These are phyloP conservation scores for Acropora yongei DNA, from an alignment of 64 coral and sea anemone genomes.

Conservation along the genomic window DNA sequence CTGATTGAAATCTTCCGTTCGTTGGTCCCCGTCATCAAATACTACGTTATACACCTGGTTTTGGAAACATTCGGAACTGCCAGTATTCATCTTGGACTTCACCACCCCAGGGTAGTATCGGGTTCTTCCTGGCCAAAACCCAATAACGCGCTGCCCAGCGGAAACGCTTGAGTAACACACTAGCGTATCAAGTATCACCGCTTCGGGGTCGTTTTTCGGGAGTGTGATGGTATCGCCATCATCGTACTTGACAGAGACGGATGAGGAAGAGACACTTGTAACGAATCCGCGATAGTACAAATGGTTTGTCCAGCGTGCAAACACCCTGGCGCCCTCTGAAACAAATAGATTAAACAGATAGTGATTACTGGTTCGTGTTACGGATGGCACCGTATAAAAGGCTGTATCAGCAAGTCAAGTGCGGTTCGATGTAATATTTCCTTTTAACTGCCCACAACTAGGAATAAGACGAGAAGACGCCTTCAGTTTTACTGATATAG, in stretches of 20 bases:
- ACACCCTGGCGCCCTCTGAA: slow-evolving; percentile 76
- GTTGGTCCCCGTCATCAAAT: slow-evolving; percentile 50
- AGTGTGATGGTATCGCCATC: slow-evolving; percentile 78
- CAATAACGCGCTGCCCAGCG: slow-evolving; percentile 74
- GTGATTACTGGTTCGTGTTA: not conserved
- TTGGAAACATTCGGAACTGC: not conserved
- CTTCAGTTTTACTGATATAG: too few relatives aligned
- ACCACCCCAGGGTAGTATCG: slow-evolving; percentile 18
- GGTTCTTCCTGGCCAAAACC: slow-evolving; percentile 53
- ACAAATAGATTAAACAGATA: not conserved
- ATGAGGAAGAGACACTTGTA: slow-evolving; percentile 21
- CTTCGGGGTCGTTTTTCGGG: slow-evolving; percentile 14
- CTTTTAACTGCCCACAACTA: too few relatives aligned
- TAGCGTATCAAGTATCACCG: slow-evolving; percentile 63
- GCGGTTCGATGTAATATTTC: not conserved
- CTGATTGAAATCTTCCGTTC: not conserved
- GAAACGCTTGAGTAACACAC: slow-evolving; percentile 48
- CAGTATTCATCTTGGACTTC: not conserved
- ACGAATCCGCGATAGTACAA: slow-evolving; percentile 71
- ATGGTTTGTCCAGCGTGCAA: slow-evolving; percentile 68
- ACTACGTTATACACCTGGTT: slow-evolving; percentile 1
- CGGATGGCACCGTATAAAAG: too few relatives aligned
- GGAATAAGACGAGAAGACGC: too few relatives aligned
- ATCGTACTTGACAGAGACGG: slow-evolving; percentile 72
- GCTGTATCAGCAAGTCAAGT: too few relatives aligned